Base-by-base conservation (phyloP, 2,113 vertebrate genomes). In the Rousettus leschenaultii region DNA sequence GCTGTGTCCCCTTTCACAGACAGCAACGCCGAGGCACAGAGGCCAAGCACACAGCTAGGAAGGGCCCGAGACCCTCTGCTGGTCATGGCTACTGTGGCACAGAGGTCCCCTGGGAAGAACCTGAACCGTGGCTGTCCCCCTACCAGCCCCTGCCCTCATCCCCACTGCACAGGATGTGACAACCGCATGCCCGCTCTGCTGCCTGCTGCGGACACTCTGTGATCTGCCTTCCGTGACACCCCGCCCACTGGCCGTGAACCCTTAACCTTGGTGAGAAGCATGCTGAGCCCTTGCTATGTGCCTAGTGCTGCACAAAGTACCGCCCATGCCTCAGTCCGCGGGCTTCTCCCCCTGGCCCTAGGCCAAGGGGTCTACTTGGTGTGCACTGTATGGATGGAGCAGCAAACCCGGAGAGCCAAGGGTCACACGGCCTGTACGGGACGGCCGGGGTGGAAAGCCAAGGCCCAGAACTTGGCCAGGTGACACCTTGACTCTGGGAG, bases 231-330 rank as follows among this genome's bases (percentile, higher is more conserved):
- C 33, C 8, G n/a, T 3, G 26, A 7, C 18, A 10, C 8, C 12
- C 19, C 4, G 19, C 22, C 24, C 30, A 5, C 33, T 38, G 24
- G 78, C 45, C 79, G 21, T 16, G 0, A 26, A 6, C 48, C 68
- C 38, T 6, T 65, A 18, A 19, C 2, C 22, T 45, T 3, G 26
- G 40, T 0, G 3, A 3, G 19, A 16, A 26, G 33, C 43, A 1
- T 30, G 11, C 4, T 3, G 12, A n/a, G 77, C 35, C 1, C 35
- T 66, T 24, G 18, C 30, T 11, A 3, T 0, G 26, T 22, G 43
- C n/a, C n/a, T 14, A 33, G 40, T 1, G 24, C 51, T 3, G 1
- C 0, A 6, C 48, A 12, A 4, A 7, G 33, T 10, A 8, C 0
- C 2, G 16, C 40, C 38, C 38, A 9, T 7, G 3, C 19, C 71